Base-by-base conservation (phyloP, 2,797 vertebrate species). In the Garrulus glandarius region DNA sequence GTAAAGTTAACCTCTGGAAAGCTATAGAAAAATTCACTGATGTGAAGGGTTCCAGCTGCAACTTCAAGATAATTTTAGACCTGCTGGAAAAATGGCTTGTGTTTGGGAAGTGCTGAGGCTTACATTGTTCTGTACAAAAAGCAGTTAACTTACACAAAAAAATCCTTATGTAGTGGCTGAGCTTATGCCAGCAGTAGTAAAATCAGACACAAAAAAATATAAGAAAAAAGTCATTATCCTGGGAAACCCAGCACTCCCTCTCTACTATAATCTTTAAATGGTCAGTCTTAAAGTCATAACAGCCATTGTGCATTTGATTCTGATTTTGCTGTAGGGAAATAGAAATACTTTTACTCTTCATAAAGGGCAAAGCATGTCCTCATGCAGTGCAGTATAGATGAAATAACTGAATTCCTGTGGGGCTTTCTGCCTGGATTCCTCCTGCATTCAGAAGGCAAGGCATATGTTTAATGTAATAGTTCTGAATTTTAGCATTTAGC, bases 181-280 rank as follows among this genome's bases (percentile, higher is more conserved):
- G 79, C 14, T 46, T 67, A 49, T 55, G 84, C 93, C 91, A 97
- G 78, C 89, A 96, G 72, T 39, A 96, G 78, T 94, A 97, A 93
- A 94, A 97, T 92, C 71, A 79, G 91, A 82, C 67, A 94, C 76
- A 46, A 93, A 96, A 68, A 96, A 93, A 74, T 39, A 64, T 3
- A 75, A 93, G 84, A 72, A 56, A 87, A 91, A 85, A n/a, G 57
- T 61, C 34, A 85, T 61, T 30, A 22, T 60, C 32, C 41, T 85
- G 64, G 32, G 57, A 95, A 95, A 93, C 53, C 59, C 27, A 95
- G 69, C 60, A 41, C n/a, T 75, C 4, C 24, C 10, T 39, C n/a
- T 70, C 15, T 47, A 10, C 57, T 76, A 9, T 11, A 39, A 63
- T 41, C 64, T 92, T 82, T 67, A 63, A 71, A 63, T 23, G 74